These are phyloP conservation scores for Marcusenius ussheri DNA, from an alignment of 2,113 vertebrate species.

Conservation along the genomic window DNA sequence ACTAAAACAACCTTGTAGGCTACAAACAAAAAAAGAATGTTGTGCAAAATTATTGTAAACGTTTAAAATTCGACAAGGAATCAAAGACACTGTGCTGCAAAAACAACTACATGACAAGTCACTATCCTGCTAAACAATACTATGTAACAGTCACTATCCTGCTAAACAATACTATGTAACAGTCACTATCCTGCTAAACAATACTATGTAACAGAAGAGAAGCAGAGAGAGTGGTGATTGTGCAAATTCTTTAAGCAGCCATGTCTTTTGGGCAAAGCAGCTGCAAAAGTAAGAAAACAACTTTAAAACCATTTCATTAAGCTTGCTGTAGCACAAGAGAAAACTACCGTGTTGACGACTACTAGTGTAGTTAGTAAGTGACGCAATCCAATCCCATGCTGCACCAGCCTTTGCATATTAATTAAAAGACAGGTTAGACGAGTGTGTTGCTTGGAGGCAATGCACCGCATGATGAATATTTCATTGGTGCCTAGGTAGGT, in stretches of 20 bases:
- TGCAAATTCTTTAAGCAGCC: not conserved
- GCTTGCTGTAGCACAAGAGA: not conserved
- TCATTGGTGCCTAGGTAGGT: not conserved
- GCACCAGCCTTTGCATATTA: not conserved
- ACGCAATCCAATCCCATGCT: not conserved
- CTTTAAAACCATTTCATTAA: not conserved
- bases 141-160: not conserved
- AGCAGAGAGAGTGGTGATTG: not conserved
- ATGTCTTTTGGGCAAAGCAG: not conserved
- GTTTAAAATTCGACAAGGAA: not conserved
- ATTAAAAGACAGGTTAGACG: not conserved
- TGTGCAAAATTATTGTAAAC: not conserved
- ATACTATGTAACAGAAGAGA: not conserved
- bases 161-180: no score
- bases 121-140: not conserved
- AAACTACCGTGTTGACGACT: not conserved
- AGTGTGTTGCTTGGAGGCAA: not conserved
- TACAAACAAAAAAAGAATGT: not conserved
- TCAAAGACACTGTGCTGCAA: not conserved
- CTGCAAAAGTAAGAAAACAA: not conserved
- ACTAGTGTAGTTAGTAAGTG: not conserved
- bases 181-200: not conserved
- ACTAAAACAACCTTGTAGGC: not conserved
- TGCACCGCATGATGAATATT: not conserved
- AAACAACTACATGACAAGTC: not conserved